Evolutionary conservation across 2,888 invertebrate species (phyloP).

Genomic region (Mellilla xanthometata): DNA sequence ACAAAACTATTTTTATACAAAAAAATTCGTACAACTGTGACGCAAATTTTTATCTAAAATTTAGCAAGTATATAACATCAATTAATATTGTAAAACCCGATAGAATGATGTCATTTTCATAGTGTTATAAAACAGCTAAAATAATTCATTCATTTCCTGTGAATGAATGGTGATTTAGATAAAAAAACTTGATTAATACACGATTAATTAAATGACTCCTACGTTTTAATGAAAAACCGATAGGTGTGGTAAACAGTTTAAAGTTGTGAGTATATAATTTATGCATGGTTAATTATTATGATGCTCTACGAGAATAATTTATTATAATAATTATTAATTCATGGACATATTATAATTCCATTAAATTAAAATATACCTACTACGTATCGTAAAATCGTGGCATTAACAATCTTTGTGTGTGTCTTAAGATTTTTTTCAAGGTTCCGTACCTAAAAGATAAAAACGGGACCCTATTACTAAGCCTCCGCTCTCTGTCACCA

Average conservation of each 20-base stretch:
- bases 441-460: too few relatives aligned
- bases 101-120: constrained; percentile 6
- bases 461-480: too few relatives aligned
- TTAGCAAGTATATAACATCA: not conserved
- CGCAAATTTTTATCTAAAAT: not conserved
- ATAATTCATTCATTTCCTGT: constrained; percentile 17
- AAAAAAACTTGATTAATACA: constrained; percentile 10
- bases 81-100: not conserved
- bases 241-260: constrained; percentile 4
- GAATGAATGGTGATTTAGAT: constrained; percentile 12
- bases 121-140: not conserved
- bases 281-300: not conserved
- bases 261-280: not conserved
- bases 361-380: too few relatives aligned
- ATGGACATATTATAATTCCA: too few relatives aligned
- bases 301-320: too few relatives aligned
- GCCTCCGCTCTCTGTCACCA: too few relatives aligned
- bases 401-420: too few relatives aligned
- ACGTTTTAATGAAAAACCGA: constrained; percentile 6
- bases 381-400: too few relatives aligned
- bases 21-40: too few relatives aligned
- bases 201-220: constrained; percentile 7
- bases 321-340: too few relatives aligned
- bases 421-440: too few relatives aligned
- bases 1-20: too few relatives aligned